phyloP scores from a whole-genome alignment of 2,888 invertebrate species.

The Ectropis crepuscularia region DNA sequence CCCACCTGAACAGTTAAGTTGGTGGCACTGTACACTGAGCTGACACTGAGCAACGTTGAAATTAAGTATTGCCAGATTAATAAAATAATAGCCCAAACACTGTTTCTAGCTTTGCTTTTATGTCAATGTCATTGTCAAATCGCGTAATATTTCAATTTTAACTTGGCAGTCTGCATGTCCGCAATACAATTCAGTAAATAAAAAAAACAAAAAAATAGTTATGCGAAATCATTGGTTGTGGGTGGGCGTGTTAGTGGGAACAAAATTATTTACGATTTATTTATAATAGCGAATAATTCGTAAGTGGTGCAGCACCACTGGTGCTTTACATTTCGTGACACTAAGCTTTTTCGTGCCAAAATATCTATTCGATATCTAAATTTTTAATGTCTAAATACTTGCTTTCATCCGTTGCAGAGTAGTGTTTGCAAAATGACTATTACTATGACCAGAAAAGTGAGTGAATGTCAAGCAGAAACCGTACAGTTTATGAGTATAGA shows the following conservation, averaged over 20 bases:
- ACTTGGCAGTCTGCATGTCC: no score
- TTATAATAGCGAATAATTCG: not conserved
- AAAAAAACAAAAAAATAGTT: slow-evolving; percentile 8
- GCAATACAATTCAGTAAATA: not conserved
- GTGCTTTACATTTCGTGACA: not conserved
- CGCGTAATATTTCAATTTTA: no score
- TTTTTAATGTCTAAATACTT: not conserved
- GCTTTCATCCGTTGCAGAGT: slow-evolving; percentile 2
- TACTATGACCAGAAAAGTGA: slow-evolving; percentile 79
- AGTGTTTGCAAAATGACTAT: slow-evolving; percentile 62
- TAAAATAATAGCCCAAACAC: no score
- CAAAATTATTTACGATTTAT: slow-evolving; percentile 4
- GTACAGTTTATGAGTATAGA: slow-evolving; percentile 78
- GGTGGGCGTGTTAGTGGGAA: not conserved
- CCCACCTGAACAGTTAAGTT: no score
- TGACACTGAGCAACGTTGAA: no score
- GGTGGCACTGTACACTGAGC: no score
- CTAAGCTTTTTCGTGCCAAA: not conserved
- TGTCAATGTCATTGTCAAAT: no score
- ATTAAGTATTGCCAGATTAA: no score
- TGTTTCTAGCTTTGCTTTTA: no score
- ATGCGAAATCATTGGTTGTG: not conserved
- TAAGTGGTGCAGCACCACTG: not conserved
- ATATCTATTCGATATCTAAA: not conserved
- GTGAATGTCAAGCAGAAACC: slow-evolving; percentile 76